Evolutionary conservation across 1,140 invertebrate species (phyloP), one percentile per base, ranked within the genome.

Genomic region (Octopus bimaculoides): DNA sequence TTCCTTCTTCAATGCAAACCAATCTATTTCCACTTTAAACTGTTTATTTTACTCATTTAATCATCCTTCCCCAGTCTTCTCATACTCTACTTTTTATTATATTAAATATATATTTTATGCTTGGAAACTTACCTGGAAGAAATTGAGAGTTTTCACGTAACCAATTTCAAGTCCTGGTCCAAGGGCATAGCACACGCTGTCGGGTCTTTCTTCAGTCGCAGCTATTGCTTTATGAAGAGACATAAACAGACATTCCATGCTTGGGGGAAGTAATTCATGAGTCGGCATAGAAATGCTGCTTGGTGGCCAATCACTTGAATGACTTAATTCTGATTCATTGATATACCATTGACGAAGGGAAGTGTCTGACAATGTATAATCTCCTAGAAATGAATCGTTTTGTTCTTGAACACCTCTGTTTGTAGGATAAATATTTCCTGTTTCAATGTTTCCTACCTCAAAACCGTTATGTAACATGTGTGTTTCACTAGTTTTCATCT

Each of bases 101-200:
- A 41, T 41, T 3, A 41, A 41, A 41, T 41, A 41, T 41, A 2
- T 41, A 41, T 41, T 41, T 41, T 41, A 41, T 41, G 26, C 26
- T 41, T 41, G 26, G 26, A 12, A 6, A 71, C 52, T 75, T 8
- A 75, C 74, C 74, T 75, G 74, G 6, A 75, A 75, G 52, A 75
- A 75, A 53, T 75, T 75, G 8, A 9, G 14, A 52, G 26, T 52
- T 0, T 75, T 8, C 20, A 75, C 74, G 74, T 75, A 75, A 5
- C 74, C 74, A 41, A 14, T 75, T 7, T 75, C 52, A 6, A 75
- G 74, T 75, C 74, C 74, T 52, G 74, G 74, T 41, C 74, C 74
- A 75, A 75, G 26, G 4, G 74, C 74, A 41, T 75, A 75, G 66
- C 66, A 71, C 66, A n/a, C 66, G 66, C 26, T 71, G 14, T 6